phyloP scores from a whole-genome alignment of 1,140 invertebrate genomes.

The Bradysia coprophila region DNA sequence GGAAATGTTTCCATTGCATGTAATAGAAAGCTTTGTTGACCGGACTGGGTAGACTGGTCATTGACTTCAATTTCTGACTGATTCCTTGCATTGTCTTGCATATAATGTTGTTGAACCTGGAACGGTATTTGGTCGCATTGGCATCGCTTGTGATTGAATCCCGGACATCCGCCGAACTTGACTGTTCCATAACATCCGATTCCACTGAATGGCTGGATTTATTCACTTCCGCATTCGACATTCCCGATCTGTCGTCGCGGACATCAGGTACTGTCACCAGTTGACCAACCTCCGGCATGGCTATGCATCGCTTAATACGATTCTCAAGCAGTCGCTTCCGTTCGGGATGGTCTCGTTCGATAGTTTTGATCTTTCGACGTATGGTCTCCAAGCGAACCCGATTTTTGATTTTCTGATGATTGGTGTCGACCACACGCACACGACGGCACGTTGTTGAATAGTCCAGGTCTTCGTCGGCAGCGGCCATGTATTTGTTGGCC shows the following conservation, averaged over 20 bases:
- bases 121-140: background rate
- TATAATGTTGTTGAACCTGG: background rate
- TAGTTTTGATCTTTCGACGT: background rate
- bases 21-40: conserved; percentile 9
- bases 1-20: conserved; percentile 18
- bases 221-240: background rate
- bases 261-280: background rate
- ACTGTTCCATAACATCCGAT: background rate
- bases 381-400: background rate
- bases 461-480: background rate
- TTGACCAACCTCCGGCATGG: background rate
- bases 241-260: background rate
- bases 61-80: background rate
- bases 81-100: conserved; percentile 1
- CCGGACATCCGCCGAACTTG: background rate
- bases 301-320: background rate
- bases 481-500: background rate
- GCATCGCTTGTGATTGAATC: background rate
- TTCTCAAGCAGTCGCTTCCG: background rate
- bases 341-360: background rate
- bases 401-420: background rate
- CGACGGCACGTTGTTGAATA: background rate
- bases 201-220: background rate
- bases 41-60: background rate
- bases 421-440: too few relatives aligned